A percentile compares a stretch with the other conserved stretches of the same genome.
Evolutionary conservation across 2,888 invertebrate species (phyloP).

Genomic region (Syritta pipiens): DNA sequence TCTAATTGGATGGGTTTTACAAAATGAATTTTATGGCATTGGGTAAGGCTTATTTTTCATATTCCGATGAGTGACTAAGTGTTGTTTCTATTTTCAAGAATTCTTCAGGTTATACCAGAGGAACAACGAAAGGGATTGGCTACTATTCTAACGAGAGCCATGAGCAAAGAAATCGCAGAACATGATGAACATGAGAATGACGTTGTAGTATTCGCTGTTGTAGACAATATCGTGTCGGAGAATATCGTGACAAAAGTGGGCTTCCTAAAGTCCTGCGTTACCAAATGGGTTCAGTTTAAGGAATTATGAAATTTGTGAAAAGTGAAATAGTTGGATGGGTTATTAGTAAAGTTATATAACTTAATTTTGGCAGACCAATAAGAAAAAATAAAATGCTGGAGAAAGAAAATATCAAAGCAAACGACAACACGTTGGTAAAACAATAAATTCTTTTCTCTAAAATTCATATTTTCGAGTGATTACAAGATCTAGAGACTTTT

Average conservation of each 20-base stretch:
- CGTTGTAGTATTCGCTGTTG: conserved; percentile 73
- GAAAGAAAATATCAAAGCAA: too few species aligned
- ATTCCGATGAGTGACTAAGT: neutral
- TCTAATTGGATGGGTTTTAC: conserved; percentile 75
- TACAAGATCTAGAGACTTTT: too few species aligned
- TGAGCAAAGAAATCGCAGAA: conserved; percentile 73
- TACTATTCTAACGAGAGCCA: conserved; percentile 70
- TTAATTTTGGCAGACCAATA: too few species aligned
- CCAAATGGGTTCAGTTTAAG: conserved; percentile 71
- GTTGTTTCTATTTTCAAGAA: conserved; percentile 62
- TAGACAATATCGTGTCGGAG: conserved; percentile 73
- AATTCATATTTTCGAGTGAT: too few species aligned
- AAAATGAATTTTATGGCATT: conserved; percentile 76
- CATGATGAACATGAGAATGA: conserved; percentile 70
- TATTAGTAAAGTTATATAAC: too few species aligned
- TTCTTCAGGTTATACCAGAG: conserved; percentile 74
- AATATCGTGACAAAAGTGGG: conserved; percentile 73
- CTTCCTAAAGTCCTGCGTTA: conserved; percentile 70
- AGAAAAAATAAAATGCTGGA: too few species aligned
- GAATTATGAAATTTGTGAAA: too few species aligned
- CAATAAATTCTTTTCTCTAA: too few species aligned
- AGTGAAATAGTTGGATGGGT: too few species aligned
- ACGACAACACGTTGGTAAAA: too few species aligned
- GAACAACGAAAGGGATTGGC: conserved; percentile 75
- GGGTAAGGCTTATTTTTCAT: conserved; percentile 70